Evolutionary conservation across 2,797 vertebrate genomes (phyloP).

Genomic region (Mallotus villosus): DNA sequence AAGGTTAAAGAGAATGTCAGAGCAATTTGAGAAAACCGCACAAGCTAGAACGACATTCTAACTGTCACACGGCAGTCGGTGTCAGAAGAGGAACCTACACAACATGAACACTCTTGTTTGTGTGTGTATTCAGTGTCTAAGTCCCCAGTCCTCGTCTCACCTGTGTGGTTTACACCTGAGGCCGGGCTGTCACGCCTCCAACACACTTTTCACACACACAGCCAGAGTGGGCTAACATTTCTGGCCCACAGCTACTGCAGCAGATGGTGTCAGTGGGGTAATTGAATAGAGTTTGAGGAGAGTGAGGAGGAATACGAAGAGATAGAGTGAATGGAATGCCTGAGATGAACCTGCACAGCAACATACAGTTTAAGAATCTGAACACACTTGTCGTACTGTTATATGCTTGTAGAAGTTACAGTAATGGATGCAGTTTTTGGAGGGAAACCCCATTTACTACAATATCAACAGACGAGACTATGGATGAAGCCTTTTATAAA

Average conservation of each 20-base stretch:
- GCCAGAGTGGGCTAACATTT: slow-evolving; percentile 16
- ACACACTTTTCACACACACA: too few species aligned
- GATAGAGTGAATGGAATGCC: neutral
- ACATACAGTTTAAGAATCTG: too few species aligned
- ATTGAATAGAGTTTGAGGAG: neutral
- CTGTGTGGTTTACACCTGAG: too few species aligned
- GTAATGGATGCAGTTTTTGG: too few species aligned
- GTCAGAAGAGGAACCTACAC: slow-evolving; percentile 3
- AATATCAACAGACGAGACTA: too few species aligned
- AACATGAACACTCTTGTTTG: slow-evolving; percentile 6
- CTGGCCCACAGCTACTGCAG: slow-evolving; percentile 7
- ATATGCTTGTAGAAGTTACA: too few species aligned
- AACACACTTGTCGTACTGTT: too few species aligned
- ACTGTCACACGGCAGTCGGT: neutral
- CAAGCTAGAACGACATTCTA: neutral
- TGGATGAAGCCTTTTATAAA: too few species aligned
- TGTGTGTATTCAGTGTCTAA: too few species aligned
- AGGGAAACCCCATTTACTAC: too few species aligned
- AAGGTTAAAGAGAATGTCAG: slow-evolving; percentile 17
- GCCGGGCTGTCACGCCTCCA: too few species aligned
- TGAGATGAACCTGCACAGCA: neutral
- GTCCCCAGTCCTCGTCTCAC: too few species aligned
- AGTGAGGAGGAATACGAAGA: neutral
- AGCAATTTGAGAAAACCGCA: slow-evolving; percentile 8
- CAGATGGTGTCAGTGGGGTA: slow-evolving; percentile 4